Conservation (phyloP, 2,797 vertebrate genomes). For the Cichlasoma orientale region DNA sequence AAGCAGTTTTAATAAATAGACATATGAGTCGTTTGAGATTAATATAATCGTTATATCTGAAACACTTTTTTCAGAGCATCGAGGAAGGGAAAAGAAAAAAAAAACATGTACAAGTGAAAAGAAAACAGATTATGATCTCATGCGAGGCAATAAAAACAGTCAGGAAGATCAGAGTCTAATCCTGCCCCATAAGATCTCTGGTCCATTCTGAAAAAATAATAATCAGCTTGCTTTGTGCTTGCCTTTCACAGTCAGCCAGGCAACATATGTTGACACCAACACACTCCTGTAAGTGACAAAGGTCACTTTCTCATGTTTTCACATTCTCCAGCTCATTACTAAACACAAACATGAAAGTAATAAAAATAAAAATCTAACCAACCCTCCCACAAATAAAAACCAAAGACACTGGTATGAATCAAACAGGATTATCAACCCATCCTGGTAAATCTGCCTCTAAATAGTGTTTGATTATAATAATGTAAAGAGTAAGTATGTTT, state of each 20-base stretch:
- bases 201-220: slow-evolving; percentile 31
- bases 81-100: slow-evolving; percentile 45
- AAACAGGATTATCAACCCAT: neutral
- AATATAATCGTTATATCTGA: slow-evolving; percentile 75
- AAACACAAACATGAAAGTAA: slow-evolving; percentile 13
- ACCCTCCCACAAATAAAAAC: slow-evolving; percentile 10
- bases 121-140: slow-evolving; percentile 67
- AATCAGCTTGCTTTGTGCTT: slow-evolving; percentile 42
- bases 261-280: slow-evolving; percentile 29
- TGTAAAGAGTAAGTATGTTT: slow-evolving; percentile 37
- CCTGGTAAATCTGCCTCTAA: slow-evolving; percentile 15
- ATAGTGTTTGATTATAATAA: slow-evolving; percentile 47
- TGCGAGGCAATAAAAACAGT: slow-evolving; percentile 59
- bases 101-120: slow-evolving; percentile 63
- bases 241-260: slow-evolving; percentile 20
- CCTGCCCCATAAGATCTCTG: slow-evolving; percentile 31
- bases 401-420: neutral
- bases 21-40: slow-evolving; percentile 68
- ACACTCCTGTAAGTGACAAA: neutral
- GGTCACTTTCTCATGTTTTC: slow-evolving; percentile 7
- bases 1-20: slow-evolving; percentile 80
- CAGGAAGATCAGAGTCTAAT: slow-evolving; percentile 27
- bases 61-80: slow-evolving; percentile 56
- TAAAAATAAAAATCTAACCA: neutral
- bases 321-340: slow-evolving; percentile 29